These are phyloP conservation scores for Choristoneura fumiferana DNA, from an alignment of 1,140 invertebrate genomes.

Conservation along the genomic window DNA sequence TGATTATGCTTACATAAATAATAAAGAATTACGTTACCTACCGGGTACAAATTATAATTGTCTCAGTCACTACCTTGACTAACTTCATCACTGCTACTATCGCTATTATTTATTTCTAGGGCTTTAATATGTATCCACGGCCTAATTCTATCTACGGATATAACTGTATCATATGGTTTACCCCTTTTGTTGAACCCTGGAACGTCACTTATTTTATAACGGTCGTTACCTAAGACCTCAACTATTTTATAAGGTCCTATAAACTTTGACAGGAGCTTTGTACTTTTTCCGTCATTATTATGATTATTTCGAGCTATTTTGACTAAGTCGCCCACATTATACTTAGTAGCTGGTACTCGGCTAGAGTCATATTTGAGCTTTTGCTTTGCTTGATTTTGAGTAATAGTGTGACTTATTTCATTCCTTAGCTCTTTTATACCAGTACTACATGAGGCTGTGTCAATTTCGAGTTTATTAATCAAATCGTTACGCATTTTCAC, in stretches of 20 bases:
- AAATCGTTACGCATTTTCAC: background rate
- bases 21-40: too few relatives aligned
- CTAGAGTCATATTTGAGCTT: background rate
- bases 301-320: background rate
- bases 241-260: constrained; percentile 17
- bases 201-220: background rate
- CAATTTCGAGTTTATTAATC: background rate
- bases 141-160: constrained; percentile 16
- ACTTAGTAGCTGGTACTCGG: background rate
- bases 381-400: constrained; percentile 1
- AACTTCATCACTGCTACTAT: constrained; percentile 7
- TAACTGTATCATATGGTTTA: background rate
- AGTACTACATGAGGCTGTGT: background rate
- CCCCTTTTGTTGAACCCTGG: constrained; percentile 15
- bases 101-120: constrained; percentile 4
- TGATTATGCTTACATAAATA: background rate
- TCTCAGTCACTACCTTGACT: background rate
- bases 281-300: constrained; percentile 12
- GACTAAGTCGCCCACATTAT: constrained; percentile 5
- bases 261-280: constrained; percentile 8
- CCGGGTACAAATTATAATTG: background rate
- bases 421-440: background rate
- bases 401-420: background rate
- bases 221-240: constrained; percentile 15
- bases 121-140: constrained; percentile 20